Percentiles rank a stretch among this genome's conserved stretches.
These are phyloP conservation scores for Acleris laterana DNA, from an alignment of 2,888 invertebrate genomes.

Conservation along the genomic window DNA sequence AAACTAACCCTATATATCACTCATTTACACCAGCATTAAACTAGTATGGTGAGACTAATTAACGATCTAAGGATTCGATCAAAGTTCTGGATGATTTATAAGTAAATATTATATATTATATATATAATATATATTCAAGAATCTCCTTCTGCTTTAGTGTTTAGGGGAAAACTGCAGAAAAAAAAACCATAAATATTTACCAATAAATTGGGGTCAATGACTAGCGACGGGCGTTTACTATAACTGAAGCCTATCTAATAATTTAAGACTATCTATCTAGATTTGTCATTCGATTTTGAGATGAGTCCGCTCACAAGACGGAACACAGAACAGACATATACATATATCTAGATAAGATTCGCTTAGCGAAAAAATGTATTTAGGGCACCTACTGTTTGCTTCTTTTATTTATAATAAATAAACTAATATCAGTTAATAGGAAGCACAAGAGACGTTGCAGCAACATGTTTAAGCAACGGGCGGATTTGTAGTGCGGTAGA, in stretches of 20 bases:
- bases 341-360: not conserved
- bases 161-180: slow-evolving; percentile 76
- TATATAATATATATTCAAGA: slow-evolving; percentile 28
- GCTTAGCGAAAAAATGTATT: not conserved
- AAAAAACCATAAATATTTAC: slow-evolving; percentile 50
- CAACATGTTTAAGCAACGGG: no score
- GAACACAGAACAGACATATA: slow-evolving; percentile 18
- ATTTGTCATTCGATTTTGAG: slow-evolving; percentile 7
- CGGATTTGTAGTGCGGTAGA: no score
- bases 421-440: slow-evolving; percentile 3
- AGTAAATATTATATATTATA: not conserved
- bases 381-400: not conserved
- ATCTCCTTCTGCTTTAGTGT: slow-evolving; percentile 58
- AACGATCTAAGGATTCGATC: slow-evolving; percentile 48
- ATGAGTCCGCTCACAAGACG: slow-evolving; percentile 13
- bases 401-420: not conserved
- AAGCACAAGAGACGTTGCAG: not conserved
- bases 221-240: slow-evolving; percentile 46
- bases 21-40: slow-evolving; percentile 70
- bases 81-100: slow-evolving; percentile 40
- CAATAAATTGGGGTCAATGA: slow-evolving; percentile 42
- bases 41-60: slow-evolving; percentile 58
- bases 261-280: slow-evolving; percentile 38
- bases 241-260: slow-evolving; percentile 50
- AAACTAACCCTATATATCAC: no score